phyloP scores from a whole-genome alignment of 1,140 invertebrate genomes.

The Magallana ariakensis region DNA sequence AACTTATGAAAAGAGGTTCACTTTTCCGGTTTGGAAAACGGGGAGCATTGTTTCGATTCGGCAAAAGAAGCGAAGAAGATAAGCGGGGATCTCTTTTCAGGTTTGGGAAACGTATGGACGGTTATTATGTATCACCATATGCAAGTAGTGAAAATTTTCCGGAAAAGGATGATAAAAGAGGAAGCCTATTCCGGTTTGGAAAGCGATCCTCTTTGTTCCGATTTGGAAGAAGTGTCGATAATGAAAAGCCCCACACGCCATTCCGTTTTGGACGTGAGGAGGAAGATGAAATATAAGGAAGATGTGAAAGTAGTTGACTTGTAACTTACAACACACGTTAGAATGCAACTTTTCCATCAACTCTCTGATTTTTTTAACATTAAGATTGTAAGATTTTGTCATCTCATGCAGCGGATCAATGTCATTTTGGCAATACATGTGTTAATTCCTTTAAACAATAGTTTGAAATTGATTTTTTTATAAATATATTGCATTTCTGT shows the following conservation, averaged over 20 bases:
- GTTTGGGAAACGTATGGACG: conserved; percentile 56
- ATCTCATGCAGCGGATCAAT: neutral
- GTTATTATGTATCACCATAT: conserved; percentile 23
- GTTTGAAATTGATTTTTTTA: no score
- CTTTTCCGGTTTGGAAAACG: conserved; percentile 64
- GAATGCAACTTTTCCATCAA: neutral
- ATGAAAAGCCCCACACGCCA: conserved; percentile 57
- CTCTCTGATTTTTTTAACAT: neutral
- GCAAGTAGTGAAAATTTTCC: conserved; percentile 23
- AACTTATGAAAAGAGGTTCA: conserved; percentile 60
- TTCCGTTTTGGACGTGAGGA: conserved; percentile 61
- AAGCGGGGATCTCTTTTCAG: conserved; percentile 55
- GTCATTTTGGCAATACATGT: no score
- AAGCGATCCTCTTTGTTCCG: conserved; percentile 56
- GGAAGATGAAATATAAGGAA: conserved; percentile 24
- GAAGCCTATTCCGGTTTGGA: conserved; percentile 58
- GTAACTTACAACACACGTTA: neutral
- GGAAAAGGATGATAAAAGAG: conserved; percentile 51
- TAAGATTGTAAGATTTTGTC: neutral
- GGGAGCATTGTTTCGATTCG: conserved; percentile 59
- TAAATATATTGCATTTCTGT: no score
- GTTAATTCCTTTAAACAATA: no score
- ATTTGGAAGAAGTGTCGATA: conserved; percentile 52
- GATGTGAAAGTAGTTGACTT: neutral
- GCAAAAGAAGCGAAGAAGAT: conserved; percentile 53